Base-by-base conservation (phyloP, 1,140 invertebrate genomes). In the Microplitis demolitor region DNA sequence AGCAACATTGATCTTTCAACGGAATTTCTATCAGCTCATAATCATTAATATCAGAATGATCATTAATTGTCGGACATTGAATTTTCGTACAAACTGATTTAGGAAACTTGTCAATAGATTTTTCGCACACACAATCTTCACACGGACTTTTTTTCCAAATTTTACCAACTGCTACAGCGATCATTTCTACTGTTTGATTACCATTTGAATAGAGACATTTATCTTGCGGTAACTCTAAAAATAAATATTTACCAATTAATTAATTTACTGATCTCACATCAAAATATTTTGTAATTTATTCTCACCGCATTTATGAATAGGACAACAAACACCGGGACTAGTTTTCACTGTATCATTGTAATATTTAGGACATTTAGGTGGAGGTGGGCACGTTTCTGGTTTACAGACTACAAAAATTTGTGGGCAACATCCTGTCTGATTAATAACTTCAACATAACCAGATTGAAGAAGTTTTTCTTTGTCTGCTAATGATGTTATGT, bases 141-240 rank as follows among this genome's bases (percentile, higher is more conserved):
- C 93, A 94, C 3, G 90, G 90, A 1, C 92, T 92, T 78, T 94
- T 92, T 72, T 88, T 76, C 93, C 93, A 94, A 2, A 81, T 88
- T 11, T 90, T 88, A 35, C 91, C 90, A 61, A 88, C 82, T 77
- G 89, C 87, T 64, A 88, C 87, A 73, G 89, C 89, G 6, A 89
- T 73, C 3, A 89, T 67, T 3, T 80, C 86, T 8, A 72, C 74
- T 4, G 89, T 69, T 54, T 84, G 69, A 72, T 39, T 74, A n/a
- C 35, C 88, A 75, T 88, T 90, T 50, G 89, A 80, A 9, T 85
- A 91, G 14, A 95, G 82, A 77, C 94, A 95, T 71, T 91, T 88
- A 78, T 94, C 88, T 62, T 90, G 88, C 0, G 93, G 93, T 13
- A 90, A 87, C 75, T 90, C 91, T 93, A 78, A 61, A 82, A 81